Base-by-base conservation (phyloP, 2,888 invertebrate species). In the Ichneumon xanthorius region DNA sequence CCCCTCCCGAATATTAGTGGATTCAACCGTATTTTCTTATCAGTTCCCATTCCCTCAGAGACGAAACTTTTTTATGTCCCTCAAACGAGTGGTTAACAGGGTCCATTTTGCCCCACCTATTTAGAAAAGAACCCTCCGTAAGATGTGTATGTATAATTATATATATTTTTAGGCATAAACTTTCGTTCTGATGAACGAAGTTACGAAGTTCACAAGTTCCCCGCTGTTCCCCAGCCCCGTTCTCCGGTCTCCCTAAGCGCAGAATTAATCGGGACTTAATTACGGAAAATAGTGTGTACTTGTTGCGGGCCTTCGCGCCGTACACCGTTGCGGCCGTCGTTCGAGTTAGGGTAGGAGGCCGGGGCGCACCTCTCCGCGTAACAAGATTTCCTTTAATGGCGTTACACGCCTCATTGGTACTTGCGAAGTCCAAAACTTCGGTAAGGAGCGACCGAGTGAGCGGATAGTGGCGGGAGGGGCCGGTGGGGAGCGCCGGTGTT, bases 381-480 rank as follows among this genome's bases (percentile, higher is more conserved):
- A 94, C 93, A 93, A 94, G 93, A 93, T 94, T 93, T 90, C 90
- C 92, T 93, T 92, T 93, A 94, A 94, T 93, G 93, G 93, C 92
- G 91, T 93, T 94, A 94, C 92, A 94, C 92, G 94, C 92, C 94
- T 94, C 94, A 94, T 94, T 94, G 94, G 92, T 91, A 93, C 92
- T 94, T 93, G 91, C 90, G 90, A 92, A 93, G 93, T 93, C 85
- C 91, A 87, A 92, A 94, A 90, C 92, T 93, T 86, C 86, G 88
- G 86, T 83, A 67, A 50, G 40, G 53, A 76, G 70, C 61, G 70
- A 75, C 19, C 55, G 50, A 63, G 45, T 33, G 63, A 68, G 26
- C 40, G 68, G 75, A 45, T 84, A 68, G 61, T 37, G 6, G 19
- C 50, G 22, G 19, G 67, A 67, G 37, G 67, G 83, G n/a, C 92